Evolutionary conservation across 2,888 invertebrate species (phyloP), one percentile per base, ranked within the genome.

Genomic region (Leucophenga maculata): DNA sequence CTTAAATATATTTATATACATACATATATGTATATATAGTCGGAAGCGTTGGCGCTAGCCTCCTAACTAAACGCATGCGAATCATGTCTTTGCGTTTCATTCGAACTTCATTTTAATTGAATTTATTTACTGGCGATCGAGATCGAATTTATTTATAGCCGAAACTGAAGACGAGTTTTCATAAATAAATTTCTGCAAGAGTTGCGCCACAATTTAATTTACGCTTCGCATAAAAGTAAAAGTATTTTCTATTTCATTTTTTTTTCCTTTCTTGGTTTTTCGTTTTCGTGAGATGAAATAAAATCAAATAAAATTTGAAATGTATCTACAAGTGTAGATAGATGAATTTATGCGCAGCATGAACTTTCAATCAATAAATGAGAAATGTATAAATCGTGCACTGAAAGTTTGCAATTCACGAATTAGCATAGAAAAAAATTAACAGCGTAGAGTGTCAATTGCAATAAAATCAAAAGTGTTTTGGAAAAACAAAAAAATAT

Each of bases 281-380:
- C 22, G 14, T 32, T 55, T 66, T 64, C 46, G 26, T 44, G 44
- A 9, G 20, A 13, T 46, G 20, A 48, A 8, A 74, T 11, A 55
- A 62, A 13, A 65, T 22, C 39, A 67, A 69, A 69, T 65, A 66
- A 64, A 65, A 70, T 39, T n/a, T 39, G 62, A 74, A 74, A 69
- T 70, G 32, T 66, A 74, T 68, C 26, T 59, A n/a, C 46, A 72
- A 39, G n/a, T n/a, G n/a, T n/a, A n/a, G n/a, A n/a, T n/a, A n/a
- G n/a, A 39, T 39, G 39, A 39, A 39, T 6, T 39, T 39, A 39
- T 39, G 39, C 39, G 39, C 39, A 39, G 39, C 39, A 11, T 39
- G 39, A 39, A 39, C 39, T 39, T 39, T 39, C 39, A 39, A 39
- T 39, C 18, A 52, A 52, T 16, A 52, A 16, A 52, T 9, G 9